Percentiles rank a stretch among this genome's conserved stretches.
These are phyloP conservation scores for Malachius bipustulatus DNA, from an alignment of 2,888 invertebrate species.

Conservation along the genomic window DNA sequence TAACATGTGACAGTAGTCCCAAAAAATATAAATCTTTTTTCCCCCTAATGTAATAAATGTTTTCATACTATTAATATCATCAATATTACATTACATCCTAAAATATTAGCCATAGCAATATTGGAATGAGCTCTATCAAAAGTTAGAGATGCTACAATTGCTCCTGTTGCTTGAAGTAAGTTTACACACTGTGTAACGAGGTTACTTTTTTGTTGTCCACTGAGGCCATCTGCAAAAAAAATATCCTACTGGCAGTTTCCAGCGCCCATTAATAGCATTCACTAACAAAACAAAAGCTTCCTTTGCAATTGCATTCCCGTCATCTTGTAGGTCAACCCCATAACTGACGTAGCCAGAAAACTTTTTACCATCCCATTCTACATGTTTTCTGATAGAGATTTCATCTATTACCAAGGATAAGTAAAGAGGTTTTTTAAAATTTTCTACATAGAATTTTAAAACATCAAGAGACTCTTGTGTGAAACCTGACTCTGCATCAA, in stretches of 20 bases:
- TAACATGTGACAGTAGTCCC: constrained; percentile 18
- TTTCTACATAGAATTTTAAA: constrained; percentile 13
- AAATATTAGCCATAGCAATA: not conserved
- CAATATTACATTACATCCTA: constrained; percentile 5
- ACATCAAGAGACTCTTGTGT: constrained; percentile 19
- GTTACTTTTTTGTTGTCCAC: constrained; percentile 18
- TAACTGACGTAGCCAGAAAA: constrained; percentile 2
- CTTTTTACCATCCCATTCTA: constrained; percentile 4
- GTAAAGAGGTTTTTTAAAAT: constrained; percentile 8
- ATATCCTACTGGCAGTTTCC: constrained; percentile 21
- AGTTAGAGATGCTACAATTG: constrained; percentile 4
- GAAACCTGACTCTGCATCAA: constrained; percentile 20
- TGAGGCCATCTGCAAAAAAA: constrained; percentile 5
- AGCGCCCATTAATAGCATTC: constrained; percentile 15
- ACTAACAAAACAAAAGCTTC: constrained; percentile 6
- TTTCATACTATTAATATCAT: not conserved
- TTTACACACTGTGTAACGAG: constrained; percentile 5
- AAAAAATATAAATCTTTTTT: constrained; percentile 11
- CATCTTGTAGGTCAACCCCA: not conserved
- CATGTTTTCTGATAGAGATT: constrained; percentile 17
- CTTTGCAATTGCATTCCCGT: constrained; percentile 4
- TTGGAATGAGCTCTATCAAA: constrained; percentile 10
- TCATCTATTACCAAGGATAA: constrained; percentile 24
- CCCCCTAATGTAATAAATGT: constrained; percentile 2
- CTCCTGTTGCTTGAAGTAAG: constrained; percentile 6